Percentiles rank a stretch among this genome's conserved stretches.
phyloP scores from a whole-genome alignment of 2,113 vertebrate genomes.

The Paramisgurnus dabryanus region DNA sequence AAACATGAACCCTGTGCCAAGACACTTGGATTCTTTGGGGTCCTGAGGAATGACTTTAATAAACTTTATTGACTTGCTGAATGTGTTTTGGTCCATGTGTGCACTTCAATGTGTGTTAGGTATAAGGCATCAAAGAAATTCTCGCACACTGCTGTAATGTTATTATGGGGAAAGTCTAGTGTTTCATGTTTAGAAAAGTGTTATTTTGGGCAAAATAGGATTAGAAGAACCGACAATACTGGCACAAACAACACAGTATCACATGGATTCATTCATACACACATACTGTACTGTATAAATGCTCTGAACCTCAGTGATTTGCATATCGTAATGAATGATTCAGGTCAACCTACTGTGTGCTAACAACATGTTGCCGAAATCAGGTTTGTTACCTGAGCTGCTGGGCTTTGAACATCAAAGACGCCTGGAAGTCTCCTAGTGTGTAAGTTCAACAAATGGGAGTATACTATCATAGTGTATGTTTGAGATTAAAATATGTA shows the following conservation, averaged over 20 bases:
- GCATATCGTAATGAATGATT: slow-evolving; percentile 17
- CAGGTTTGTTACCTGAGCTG: slow-evolving; percentile 7
- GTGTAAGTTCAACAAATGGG: neutral
- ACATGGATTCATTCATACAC: neutral
- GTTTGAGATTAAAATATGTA: neutral
- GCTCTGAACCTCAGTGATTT: slow-evolving; percentile 4
- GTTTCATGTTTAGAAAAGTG: slow-evolving; percentile 45
- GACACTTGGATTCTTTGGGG: neutral
- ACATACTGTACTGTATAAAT: neutral
- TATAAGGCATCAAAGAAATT: slow-evolving; percentile 11
- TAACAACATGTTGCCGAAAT: neutral
- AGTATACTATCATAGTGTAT: neutral
- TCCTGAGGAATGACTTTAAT: slow-evolving; percentile 12
- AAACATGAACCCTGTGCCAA: neutral
- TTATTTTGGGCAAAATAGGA: slow-evolving; percentile 58
- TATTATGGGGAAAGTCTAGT: slow-evolving; percentile 34
- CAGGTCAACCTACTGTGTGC: neutral
- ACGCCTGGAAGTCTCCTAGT: neutral
- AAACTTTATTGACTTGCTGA: slow-evolving; percentile 1
- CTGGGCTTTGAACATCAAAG: neutral
- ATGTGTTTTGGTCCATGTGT: neutral
- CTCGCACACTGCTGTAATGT: neutral
- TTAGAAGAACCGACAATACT: slow-evolving; percentile 56
- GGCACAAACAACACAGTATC: neutral
- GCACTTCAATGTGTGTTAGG: neutral